Conservation (phyloP, 2,797 vertebrate species). For the Sebastes wilsoni region DNA sequence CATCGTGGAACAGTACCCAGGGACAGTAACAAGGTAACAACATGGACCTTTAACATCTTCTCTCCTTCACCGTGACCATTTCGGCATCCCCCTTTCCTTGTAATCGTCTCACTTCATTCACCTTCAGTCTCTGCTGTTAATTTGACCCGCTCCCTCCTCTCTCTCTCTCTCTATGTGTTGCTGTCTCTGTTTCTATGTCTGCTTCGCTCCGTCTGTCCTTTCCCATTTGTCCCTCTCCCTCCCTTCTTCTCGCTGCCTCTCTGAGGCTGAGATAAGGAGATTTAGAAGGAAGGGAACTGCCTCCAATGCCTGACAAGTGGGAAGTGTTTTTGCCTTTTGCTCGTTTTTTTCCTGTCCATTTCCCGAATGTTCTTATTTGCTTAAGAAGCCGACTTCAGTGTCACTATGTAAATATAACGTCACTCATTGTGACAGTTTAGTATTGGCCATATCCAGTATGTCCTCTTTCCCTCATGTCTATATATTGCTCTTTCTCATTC, state of each 20-base stretch:
- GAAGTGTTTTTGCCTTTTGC: slow-evolving; percentile 31
- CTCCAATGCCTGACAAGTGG: slow-evolving; percentile 16
- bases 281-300: slow-evolving; percentile 34
- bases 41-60: neutral
- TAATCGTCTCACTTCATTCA: neutral
- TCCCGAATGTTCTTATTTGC: slow-evolving; percentile 25
- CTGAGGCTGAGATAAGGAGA: slow-evolving; percentile 50
- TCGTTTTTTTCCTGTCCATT: slow-evolving; percentile 18
- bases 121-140: slow-evolving; percentile 22
- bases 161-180: neutral
- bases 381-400: slow-evolving; percentile 6
- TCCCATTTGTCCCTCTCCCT: slow-evolving; percentile 37
- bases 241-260: slow-evolving; percentile 31
- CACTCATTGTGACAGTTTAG: slow-evolving; percentile 9
- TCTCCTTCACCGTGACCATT: neutral
- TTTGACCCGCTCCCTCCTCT: neutral
- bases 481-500: neutral
- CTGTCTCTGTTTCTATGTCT: slow-evolving; percentile 4
- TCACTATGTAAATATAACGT: slow-evolving; percentile 19
- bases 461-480: neutral
- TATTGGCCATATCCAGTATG: neutral
- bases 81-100: neutral
- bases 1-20: neutral
- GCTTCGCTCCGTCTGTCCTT: slow-evolving; percentile 30
- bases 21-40: neutral